These are phyloP conservation scores for Argyra leucocephala DNA, from an alignment of 2,888 invertebrate species.

Conservation along the genomic window DNA sequence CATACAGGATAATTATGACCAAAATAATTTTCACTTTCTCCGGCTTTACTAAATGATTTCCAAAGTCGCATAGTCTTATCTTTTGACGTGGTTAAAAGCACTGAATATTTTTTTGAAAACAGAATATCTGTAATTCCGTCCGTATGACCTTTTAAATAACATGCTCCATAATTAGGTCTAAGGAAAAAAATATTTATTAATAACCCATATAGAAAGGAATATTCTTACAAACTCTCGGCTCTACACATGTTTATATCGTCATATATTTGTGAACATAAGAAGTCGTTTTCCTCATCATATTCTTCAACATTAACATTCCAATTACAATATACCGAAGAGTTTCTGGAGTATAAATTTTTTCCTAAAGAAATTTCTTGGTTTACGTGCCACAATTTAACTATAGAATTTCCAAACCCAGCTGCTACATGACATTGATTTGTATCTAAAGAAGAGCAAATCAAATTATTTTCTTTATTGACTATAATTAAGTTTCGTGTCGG, in stretches of 20 bases:
- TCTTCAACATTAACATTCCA: conserved; percentile 35
- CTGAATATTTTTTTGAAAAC: conserved; percentile 49
- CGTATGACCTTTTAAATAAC: conserved; percentile 58
- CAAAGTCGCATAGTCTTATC: conserved; percentile 71
- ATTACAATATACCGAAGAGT: conserved; percentile 25
- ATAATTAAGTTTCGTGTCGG: conserved; percentile 24
- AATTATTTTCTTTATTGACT: conserved; percentile 23
- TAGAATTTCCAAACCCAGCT: conserved; percentile 39
- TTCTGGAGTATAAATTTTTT: conserved; percentile 33
- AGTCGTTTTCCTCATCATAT: conserved; percentile 25
- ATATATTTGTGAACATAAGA: conserved; percentile 12
- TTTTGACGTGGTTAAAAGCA: conserved; percentile 61
- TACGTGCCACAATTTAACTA: conserved; percentile 40
- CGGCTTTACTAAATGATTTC: conserved; percentile 55
- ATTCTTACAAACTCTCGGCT: conserved; percentile 38
- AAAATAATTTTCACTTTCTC: conserved; percentile 53
- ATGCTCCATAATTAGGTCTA: conserved; percentile 47
- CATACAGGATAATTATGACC: conserved; percentile 87
- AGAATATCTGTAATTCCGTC: conserved; percentile 56
- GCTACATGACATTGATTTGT: conserved; percentile 38
- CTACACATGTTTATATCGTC: conserved; percentile 22
- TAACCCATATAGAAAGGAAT: too few species aligned
- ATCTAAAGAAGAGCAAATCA: conserved; percentile 36
- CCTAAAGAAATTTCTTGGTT: conserved; percentile 36
- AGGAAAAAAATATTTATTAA: neutral